Base-by-base conservation (phyloP, 1,140 invertebrate genomes). In the Muscidifurax raptorellus region DNA sequence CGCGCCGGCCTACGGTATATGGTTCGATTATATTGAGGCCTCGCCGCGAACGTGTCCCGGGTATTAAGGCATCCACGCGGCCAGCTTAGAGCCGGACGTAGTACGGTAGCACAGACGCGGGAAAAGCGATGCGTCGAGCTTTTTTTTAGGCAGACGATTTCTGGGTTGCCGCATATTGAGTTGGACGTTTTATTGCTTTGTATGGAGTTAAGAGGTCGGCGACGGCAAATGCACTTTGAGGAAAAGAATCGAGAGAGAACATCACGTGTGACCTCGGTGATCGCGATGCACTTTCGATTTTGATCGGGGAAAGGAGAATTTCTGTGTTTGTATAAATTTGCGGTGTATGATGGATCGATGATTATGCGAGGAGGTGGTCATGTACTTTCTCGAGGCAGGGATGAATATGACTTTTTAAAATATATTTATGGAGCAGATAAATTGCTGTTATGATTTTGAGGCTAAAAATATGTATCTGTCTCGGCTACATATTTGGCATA, bases 11-110 rank as follows among this genome's bases (percentile, higher is more conserved):
- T 92, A 93, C 91, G 91, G 91, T 92, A 84, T 74, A n/a, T 59
- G 44, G 88, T 93, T 92, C 91, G 91, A 93, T 93, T 92, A 80
- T 84, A 93, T 93, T 91, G 92, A 92, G 92, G 92, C 89, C 91
- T 92, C 90, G 86, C 27, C 59, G 22, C 82, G 87, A 78, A 86
- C 90, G 90, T 92, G 92, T 88, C 81, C 69, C 64, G 92, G 90
- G 87, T 92, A n/a, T 36, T 18, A 86, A 82, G 86, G 81, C 67
- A 10, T 30, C 52, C 36, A 47, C 22, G 28, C 59, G 28, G 32
- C 52, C 25, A 36, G 22, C 10, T 67, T 67, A n/a, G 52, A 47
- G 78, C 69, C 80, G 69, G 72, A 67, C 81, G 25, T 59, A 59
- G 27, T 59, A 59, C 52, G 52, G 52, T 66, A 47, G 47, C 69